Evolutionary conservation across 2,113 vertebrate genomes (phyloP).

Genomic region (Empidonax traillii): DNA sequence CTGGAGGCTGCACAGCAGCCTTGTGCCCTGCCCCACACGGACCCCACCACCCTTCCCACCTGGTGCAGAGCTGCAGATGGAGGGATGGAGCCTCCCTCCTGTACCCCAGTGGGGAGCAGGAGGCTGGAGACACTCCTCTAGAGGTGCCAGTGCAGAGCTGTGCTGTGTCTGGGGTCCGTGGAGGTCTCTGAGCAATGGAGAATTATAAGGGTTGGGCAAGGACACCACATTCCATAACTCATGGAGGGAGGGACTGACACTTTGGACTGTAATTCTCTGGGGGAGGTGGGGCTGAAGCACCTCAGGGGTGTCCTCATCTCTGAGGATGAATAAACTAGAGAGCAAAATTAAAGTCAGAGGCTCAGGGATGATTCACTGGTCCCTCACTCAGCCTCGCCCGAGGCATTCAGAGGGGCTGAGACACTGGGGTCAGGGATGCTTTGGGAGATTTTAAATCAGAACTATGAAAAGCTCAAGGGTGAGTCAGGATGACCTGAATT

Average conservation of each 20-base stretch:
- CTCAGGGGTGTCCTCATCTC: neutral
- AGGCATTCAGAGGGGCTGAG: neutral
- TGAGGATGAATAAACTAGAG: neutral
- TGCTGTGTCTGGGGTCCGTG: neutral
- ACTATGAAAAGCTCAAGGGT: neutral
- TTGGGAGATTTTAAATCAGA: neutral
- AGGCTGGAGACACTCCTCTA: neutral
- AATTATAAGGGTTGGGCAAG: neutral
- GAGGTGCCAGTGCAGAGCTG: neutral
- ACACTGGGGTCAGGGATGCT: neutral
- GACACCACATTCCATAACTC: neutral
- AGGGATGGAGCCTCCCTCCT: neutral
- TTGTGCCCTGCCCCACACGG: neutral
- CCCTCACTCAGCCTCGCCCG: neutral
- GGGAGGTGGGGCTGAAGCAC: neutral
- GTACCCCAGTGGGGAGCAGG: neutral
- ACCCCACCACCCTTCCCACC: neutral
- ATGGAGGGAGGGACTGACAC: neutral
- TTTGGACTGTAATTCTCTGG: neutral
- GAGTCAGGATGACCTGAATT: neutral
- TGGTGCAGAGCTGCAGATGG: neutral
- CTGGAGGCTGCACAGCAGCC: neutral
- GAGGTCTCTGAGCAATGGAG: neutral
- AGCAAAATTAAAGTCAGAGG: neutral
- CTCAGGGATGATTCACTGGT: rapidly evolving